Conservation (phyloP, 1,140 invertebrate genomes). For the Drosophila jambulina region DNA sequence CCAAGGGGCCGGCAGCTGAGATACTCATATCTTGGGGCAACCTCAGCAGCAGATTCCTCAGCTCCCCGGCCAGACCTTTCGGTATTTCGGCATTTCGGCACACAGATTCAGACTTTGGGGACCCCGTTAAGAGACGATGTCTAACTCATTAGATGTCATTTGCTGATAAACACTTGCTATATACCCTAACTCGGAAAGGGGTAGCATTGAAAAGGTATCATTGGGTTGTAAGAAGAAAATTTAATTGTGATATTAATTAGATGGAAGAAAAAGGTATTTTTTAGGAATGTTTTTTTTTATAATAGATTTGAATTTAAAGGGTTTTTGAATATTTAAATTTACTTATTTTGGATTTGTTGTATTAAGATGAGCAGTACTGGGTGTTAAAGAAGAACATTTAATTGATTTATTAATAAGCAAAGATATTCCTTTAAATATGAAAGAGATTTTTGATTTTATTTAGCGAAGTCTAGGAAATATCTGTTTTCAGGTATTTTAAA, state of each 20-base stretch:
- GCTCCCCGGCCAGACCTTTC: slow-evolving; percentile 14
- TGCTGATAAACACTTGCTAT: slow-evolving; percentile 61
- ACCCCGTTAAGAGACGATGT: slow-evolving; percentile 53
- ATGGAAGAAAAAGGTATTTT: background rate
- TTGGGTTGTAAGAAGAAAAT: background rate
- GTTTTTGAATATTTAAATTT: too few relatives aligned
- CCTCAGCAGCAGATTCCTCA: slow-evolving; percentile 35
- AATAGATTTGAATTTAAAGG: too few relatives aligned
- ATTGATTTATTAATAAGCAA: too few relatives aligned
- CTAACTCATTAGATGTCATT: slow-evolving; percentile 81
- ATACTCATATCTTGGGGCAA: slow-evolving; percentile 21
- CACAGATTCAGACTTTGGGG: slow-evolving; percentile 7
- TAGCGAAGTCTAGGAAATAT: too few relatives aligned
- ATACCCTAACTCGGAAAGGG: slow-evolving; percentile 23
- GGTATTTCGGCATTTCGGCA: slow-evolving; percentile 20
- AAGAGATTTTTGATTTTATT: too few relatives aligned
- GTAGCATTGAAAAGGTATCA: background rate
- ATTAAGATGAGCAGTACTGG: too few relatives aligned
- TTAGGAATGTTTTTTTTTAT: too few relatives aligned
- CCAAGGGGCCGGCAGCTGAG: slow-evolving; percentile 49
- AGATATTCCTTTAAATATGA: too few relatives aligned
- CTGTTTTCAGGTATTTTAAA: too few relatives aligned
- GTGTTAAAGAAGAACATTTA: too few relatives aligned
- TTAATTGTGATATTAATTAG: background rate
- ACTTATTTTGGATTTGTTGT: too few relatives aligned